A percentile compares a stretch with the other conserved stretches of the same genome.
These are phyloP conservation scores for Oryzias dopingdopingensis DNA, from an alignment of 2,797 vertebrate genomes.

Conservation along the genomic window DNA sequence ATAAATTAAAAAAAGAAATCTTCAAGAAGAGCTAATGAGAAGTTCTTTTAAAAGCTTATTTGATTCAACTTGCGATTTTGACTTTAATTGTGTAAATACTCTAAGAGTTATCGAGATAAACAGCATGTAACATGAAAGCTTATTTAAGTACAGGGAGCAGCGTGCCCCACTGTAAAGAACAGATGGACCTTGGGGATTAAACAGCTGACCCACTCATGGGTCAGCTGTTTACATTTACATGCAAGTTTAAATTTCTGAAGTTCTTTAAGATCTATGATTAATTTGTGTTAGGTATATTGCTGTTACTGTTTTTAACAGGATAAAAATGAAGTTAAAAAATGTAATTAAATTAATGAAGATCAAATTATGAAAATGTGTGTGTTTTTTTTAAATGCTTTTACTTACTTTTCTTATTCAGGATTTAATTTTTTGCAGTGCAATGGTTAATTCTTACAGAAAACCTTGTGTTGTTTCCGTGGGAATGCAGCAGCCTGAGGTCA, in stretches of 20 bases:
- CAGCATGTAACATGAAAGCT: neutral
- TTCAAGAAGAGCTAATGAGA: too few relatives aligned
- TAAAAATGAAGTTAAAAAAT: neutral
- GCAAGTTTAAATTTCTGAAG: neutral
- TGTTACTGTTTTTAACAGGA: neutral
- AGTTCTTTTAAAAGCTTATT: too few relatives aligned
- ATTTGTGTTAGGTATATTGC: neutral
- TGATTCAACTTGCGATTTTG: too few relatives aligned
- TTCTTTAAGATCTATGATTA: neutral
- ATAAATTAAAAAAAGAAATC: too few relatives aligned
- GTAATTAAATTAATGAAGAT: neutral
- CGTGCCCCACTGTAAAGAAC: conserved; percentile 36
- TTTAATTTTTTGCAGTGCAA: neutral
- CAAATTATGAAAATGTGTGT: neutral
- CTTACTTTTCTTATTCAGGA: neutral
- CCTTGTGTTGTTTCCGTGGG: conserved; percentile 16
- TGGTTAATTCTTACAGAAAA: conserved; percentile 28
- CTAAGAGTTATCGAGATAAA: too few relatives aligned
- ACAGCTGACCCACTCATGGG: conserved; percentile 37
- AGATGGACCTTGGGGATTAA: conserved; percentile 61
- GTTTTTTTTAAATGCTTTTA: neutral
- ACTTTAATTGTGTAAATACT: too few relatives aligned
- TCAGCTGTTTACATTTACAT: conserved; percentile 2
- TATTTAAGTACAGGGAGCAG: neutral
- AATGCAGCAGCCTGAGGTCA: conserved; percentile 53